phyloP scores from a whole-genome alignment of 2,797 vertebrate genomes.

The Urosaurus nigricauda region DNA sequence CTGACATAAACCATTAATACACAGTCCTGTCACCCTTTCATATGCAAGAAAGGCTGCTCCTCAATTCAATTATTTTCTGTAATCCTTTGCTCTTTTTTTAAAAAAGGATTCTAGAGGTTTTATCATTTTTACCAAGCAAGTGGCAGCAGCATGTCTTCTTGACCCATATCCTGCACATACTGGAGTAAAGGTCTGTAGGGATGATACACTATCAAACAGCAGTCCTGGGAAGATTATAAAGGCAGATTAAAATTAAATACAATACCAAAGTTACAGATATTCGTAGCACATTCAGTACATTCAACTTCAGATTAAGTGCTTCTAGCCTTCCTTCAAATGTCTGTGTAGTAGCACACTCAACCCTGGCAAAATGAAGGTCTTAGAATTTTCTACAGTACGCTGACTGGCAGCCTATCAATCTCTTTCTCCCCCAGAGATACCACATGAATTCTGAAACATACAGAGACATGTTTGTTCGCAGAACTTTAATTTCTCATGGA shows the following conservation, averaged over 20 bases:
- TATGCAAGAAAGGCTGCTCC: constrained; percentile 21
- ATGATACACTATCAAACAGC: constrained; percentile 99
- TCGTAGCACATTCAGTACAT: constrained; percentile 58
- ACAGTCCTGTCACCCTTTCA: constrained; percentile 9
- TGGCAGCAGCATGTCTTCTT: constrained; percentile 98
- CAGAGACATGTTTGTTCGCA: constrained; percentile 79
- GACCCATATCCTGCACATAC: constrained; percentile 99
- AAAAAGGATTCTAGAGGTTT: constrained; percentile 59
- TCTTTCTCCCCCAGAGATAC: constrained; percentile 72
- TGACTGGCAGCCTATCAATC: constrained; percentile 74
- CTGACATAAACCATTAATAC: background rate
- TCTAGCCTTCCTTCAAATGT: constrained; percentile 44
- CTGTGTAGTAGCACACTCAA: constrained; percentile 66
- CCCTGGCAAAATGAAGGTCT: constrained; percentile 73
- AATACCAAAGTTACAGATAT: constrained; percentile 65
- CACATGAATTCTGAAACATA: constrained; percentile 77
- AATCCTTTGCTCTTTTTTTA: constrained; percentile 53
- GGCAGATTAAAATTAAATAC: constrained; percentile 72
- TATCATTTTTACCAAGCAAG: constrained; percentile 91
- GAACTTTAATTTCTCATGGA: constrained; percentile 75
- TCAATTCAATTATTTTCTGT: constrained; percentile 12
- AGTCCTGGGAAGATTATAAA: constrained; percentile 88
- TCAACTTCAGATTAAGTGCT: constrained; percentile 59
- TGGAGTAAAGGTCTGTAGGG: constrained; percentile 97
- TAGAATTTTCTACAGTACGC: constrained; percentile 76